Base-by-base conservation (phyloP, 2,797 vertebrate genomes). In the Labroides dimidiatus region DNA sequence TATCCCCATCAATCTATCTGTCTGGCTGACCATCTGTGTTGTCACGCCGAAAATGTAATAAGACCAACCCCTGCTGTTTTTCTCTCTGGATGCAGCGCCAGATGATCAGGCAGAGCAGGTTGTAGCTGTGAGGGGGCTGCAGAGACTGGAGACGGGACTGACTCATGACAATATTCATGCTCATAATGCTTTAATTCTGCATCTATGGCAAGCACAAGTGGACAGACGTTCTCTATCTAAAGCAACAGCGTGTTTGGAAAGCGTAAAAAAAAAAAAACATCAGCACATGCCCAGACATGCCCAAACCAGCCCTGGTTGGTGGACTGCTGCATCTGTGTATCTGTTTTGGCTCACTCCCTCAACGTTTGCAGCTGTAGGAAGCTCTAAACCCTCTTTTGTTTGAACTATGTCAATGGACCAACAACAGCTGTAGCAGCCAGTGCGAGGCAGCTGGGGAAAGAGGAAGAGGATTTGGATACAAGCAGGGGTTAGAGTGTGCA, bases 381-480 rank as follows among this genome's bases (percentile, higher is more conserved):
- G 88, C 84, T 87, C 84, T 84, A 79, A 88, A 82, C 81, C 71
- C 78, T 23, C 50, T 77, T 90, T 91, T 88, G 84, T 91, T 85
- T 89, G 82, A 91, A 92, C 84, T 77, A 88, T 89, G 86, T 91
- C 90, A 84, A 92, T 92, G 80, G 87, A 90, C 79, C 86, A 78
- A 76, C 81, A 88, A 75, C 88, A 89, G 89, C 88, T 89, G 91
- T 86, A 88, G 88, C 84, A 88, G 84, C 87, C 64, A 58, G 83
- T 53, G 75, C 80, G 21, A 81, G 87, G 87, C 90, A 89, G 89
- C 89, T 88, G 87, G 79, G 72, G 45, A 52, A 24, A 84, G 72
- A 80, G 81, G 84, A 84, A 84, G 85, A 80, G 86, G 87, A 84
- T 90, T 87, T 86, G 81, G 84, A 78, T 75, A 65, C 73, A 75